These are phyloP conservation scores for Phocides pigmalion DNA, from an alignment of 1,140 invertebrate species.

Conservation along the genomic window DNA sequence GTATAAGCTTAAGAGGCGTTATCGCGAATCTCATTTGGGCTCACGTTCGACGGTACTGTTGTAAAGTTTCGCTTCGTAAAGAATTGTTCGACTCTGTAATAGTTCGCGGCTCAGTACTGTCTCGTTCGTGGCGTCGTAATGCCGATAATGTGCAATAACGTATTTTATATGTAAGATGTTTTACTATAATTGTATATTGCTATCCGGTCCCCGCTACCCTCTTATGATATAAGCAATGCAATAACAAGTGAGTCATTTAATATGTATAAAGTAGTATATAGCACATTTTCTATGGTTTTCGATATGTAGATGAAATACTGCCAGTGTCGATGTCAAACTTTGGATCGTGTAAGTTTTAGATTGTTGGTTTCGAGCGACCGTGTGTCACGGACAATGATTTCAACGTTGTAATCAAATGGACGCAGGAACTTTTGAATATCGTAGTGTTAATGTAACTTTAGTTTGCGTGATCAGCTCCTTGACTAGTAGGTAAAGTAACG, in stretches of 20 bases:
- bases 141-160: constrained; percentile 13
- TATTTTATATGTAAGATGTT: constrained; percentile 15
- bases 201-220: constrained; percentile 42
- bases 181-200: constrained; percentile 39
- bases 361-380: constrained; percentile 24
- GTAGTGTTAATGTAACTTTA: constrained; percentile 51
- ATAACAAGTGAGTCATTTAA: constrained; percentile 77
- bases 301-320: constrained; percentile 79
- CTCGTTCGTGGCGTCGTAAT: background rate
- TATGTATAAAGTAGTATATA: constrained; percentile 77
- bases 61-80: background rate
- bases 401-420: constrained; percentile 32
- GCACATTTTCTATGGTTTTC: constrained; percentile 79
- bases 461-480: constrained; percentile 60
- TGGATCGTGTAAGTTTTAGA: constrained; percentile 32
- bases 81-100: constrained; percentile 19
- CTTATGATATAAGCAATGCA: constrained; percentile 71
- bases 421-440: constrained; percentile 44
- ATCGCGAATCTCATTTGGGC: constrained; percentile 46
- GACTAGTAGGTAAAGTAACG: constrained; percentile 58
- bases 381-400: constrained; percentile 31
- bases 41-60: constrained; percentile 6
- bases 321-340: constrained; percentile 64
- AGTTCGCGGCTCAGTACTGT: background rate
- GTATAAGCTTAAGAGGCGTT: constrained; percentile 29